Base-by-base conservation (phyloP, 2,113 vertebrate genomes). In the Scatophagus argus region DNA sequence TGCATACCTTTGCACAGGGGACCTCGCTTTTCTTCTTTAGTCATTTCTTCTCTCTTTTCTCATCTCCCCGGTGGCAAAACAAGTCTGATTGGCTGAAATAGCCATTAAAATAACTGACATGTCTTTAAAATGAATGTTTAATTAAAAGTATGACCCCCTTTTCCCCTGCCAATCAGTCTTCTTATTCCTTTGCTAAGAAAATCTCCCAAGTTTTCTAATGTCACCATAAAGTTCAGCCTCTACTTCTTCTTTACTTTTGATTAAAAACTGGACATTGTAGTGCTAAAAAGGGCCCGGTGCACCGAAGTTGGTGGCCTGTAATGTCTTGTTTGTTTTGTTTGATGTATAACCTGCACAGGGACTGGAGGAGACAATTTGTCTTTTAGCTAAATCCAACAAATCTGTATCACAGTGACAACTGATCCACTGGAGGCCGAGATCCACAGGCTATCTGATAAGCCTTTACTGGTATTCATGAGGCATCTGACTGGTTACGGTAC, bases 351-450 rank as follows among this genome's bases (percentile, higher is more conserved):
- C 6, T 21, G 16, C 41, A n/a, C n/a, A 43, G 41, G 16, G 14
- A 43, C 1, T 46, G 7, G 7, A n/a, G 21, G 10, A 21, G 21
- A 47, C n/a, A 47, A 47, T 3, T 10, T 4, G 9, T 21, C 46
- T 47, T 47, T 47, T 7, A 19, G 17, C 17, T 19, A 19, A 44
- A 44, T 44, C 39, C 16, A n/a, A n/a, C n/a, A n/a, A n/a, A n/a
- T n/a, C n/a, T n/a, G n/a, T n/a, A n/a, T n/a, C n/a, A n/a, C n/a
- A n/a, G n/a, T n/a, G n/a, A n/a, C n/a, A n/a, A n/a, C n/a, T n/a
- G n/a, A n/a, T n/a, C n/a, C n/a, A n/a, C n/a, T n/a, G 13, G 69
- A 78, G 51, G 65, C 74, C 68, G 56, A 73, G 77, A 43, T 55
- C 52, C 58, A 31, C 61, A 56, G 44, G 21, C 72, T 44, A 60